phyloP scores from a whole-genome alignment of 2,888 invertebrate species.

The Oasisia sp. region DNA sequence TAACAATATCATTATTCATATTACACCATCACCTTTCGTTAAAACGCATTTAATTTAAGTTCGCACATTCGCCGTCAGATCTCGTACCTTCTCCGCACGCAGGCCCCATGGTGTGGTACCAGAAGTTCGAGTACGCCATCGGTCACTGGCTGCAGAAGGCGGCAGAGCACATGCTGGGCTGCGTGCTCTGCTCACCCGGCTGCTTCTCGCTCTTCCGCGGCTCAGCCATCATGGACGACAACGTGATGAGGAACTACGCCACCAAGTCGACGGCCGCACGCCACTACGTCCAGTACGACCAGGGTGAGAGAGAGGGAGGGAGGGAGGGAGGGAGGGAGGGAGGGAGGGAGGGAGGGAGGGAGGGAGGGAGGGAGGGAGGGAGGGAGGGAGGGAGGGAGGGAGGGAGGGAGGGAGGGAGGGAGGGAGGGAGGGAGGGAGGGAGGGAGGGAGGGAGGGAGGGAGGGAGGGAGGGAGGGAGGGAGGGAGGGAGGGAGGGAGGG shows the following conservation, averaged over 20 bases:
- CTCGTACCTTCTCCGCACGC: neutral
- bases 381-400: no score
- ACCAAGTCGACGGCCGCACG: constrained; percentile 77
- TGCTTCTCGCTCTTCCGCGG: constrained; percentile 91
- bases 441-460: no score
- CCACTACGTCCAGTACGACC: constrained; percentile 89
- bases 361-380: no score
- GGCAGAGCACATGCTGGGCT: constrained; percentile 99
- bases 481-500: no score
- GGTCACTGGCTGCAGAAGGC: constrained; percentile 99
- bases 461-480: no score
- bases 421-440: no score
- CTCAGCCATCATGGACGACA: constrained; percentile 88
- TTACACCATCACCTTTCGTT: no score
- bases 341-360: no score
- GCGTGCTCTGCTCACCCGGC: constrained; percentile 91
- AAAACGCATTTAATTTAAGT: no score
- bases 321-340: neutral
- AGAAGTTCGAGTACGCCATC: constrained; percentile 98
- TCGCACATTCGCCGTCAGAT: neutral
- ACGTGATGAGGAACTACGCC: constrained; percentile 89
- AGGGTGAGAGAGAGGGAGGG: constrained; percentile 35
- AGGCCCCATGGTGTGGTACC: constrained; percentile 99
- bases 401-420: no score
- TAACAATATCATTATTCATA: no score